Conservation (phyloP, 1,140 invertebrate genomes). For the Leptonema lineaticorne region DNA sequence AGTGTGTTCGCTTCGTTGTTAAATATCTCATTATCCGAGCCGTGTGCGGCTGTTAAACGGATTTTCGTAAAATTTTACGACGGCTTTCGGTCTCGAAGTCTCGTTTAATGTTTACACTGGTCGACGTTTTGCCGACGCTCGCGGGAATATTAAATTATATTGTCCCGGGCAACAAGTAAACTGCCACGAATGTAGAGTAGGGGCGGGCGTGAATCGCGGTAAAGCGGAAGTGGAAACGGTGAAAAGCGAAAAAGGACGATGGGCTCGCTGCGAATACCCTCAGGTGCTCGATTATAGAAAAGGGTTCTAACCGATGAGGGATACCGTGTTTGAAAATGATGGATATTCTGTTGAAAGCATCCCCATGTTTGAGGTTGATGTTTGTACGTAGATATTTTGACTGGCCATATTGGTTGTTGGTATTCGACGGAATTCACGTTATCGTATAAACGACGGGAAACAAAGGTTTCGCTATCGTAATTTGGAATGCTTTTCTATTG, state of each 20-base stretch:
- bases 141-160: conserved; percentile 25
- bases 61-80: conserved; percentile 18
- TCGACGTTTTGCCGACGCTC: conserved; percentile 4
- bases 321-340: background rate
- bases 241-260: background rate
- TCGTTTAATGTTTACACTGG: conserved; percentile 22
- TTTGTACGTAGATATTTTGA: conserved; percentile 6
- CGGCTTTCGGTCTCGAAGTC: conserved; percentile 4
- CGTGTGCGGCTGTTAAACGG: background rate
- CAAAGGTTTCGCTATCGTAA: too few species aligned
- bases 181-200: background rate
- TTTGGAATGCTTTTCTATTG: too few species aligned
- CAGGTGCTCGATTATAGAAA: background rate
- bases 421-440: background rate
- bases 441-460: background rate
- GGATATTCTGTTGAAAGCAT: background rate
- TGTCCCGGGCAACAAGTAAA: conserved; percentile 23
- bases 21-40: background rate
- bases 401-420: background rate
- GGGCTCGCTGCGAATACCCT: background rate
- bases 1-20: background rate
- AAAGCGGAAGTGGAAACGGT: background rate
- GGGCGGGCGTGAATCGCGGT: background rate
- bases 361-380: background rate
- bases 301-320: background rate